These are phyloP conservation scores for Drosophila anomalata DNA, from an alignment of 2,888 invertebrate species.

Conservation along the genomic window DNA sequence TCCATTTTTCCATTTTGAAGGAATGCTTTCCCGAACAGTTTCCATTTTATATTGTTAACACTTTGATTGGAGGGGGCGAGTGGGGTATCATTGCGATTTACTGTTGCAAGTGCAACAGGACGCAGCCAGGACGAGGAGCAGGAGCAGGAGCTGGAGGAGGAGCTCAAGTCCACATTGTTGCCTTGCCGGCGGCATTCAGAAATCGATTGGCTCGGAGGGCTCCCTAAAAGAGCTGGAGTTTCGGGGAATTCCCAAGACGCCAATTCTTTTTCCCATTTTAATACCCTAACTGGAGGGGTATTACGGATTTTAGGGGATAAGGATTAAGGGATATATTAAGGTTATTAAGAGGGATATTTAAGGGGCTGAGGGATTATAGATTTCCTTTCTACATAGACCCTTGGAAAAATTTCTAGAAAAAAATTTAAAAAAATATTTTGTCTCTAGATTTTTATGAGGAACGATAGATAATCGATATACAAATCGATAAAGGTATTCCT, in stretches of 20 bases:
- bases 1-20: constrained; percentile 6
- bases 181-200: constrained; percentile 23
- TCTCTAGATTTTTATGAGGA: too few relatives aligned
- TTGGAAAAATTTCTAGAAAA: too few relatives aligned
- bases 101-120: constrained; percentile 27
- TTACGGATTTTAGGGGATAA: too few relatives aligned
- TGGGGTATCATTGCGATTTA: constrained; percentile 38
- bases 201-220: constrained; percentile 33
- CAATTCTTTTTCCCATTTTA: too few relatives aligned
- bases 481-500: too few relatives aligned
- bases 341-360: too few relatives aligned
- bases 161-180: constrained; percentile 36
- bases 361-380: too few relatives aligned
- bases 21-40: constrained; percentile 6
- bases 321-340: too few relatives aligned
- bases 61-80: constrained; percentile 20
- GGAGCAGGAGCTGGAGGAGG: constrained; percentile 5
- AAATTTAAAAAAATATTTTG: too few relatives aligned
- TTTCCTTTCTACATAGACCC: too few relatives aligned
- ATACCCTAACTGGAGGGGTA: too few relatives aligned
- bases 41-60: constrained; percentile 52
- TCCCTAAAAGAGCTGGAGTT: background rate
- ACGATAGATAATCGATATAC: too few relatives aligned
- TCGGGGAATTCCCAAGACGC: background rate
- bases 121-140: background rate